Evolutionary conservation across 2,888 invertebrate genomes (phyloP).

Genomic region (Drosophila tripunctata): DNA sequence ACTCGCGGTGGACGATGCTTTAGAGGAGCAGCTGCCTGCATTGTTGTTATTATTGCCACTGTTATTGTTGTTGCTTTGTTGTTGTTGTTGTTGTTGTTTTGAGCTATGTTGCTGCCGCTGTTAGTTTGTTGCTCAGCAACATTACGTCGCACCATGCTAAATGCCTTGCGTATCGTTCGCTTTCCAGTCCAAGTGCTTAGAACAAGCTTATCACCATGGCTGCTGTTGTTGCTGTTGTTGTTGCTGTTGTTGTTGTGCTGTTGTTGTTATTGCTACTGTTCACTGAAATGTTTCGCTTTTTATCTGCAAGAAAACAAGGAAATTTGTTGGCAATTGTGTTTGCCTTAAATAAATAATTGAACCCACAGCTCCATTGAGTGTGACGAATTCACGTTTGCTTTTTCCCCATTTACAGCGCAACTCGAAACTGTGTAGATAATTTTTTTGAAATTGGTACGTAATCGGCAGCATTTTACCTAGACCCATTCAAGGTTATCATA

Average conservation of each 20-base stretch:
- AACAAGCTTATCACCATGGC: conserved; percentile 35
- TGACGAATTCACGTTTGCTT: conserved; percentile 25
- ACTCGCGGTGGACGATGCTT: conserved; percentile 71
- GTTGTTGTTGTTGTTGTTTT: conserved; percentile 40
- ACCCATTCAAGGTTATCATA: conserved; percentile 16
- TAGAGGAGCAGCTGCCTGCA: conserved; percentile 67
- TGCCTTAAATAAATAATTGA: conserved; percentile 56
- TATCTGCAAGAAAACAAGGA: conserved; percentile 43
- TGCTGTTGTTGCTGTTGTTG: neutral
- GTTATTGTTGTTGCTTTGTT: conserved; percentile 36
- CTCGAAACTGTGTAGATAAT: neutral
- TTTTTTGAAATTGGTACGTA: neutral
- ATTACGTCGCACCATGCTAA: conserved; percentile 83
- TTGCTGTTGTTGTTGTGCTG: neutral
- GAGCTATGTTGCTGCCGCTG: conserved; percentile 59
- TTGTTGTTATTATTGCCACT: conserved; percentile 58
- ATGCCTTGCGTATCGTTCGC: conserved; percentile 12
- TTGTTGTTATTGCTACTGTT: neutral
- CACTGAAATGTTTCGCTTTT: conserved; percentile 6
- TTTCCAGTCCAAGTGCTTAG: conserved; percentile 19
- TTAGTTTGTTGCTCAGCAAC: conserved; percentile 78
- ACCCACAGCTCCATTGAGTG: neutral
- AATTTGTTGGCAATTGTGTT: conserved; percentile 27
- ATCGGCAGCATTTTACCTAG: neutral
- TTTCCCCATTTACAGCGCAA: neutral